Evolutionary conservation across 2,113 vertebrate species (phyloP).

Genomic region (Procavia capensis): DNA sequence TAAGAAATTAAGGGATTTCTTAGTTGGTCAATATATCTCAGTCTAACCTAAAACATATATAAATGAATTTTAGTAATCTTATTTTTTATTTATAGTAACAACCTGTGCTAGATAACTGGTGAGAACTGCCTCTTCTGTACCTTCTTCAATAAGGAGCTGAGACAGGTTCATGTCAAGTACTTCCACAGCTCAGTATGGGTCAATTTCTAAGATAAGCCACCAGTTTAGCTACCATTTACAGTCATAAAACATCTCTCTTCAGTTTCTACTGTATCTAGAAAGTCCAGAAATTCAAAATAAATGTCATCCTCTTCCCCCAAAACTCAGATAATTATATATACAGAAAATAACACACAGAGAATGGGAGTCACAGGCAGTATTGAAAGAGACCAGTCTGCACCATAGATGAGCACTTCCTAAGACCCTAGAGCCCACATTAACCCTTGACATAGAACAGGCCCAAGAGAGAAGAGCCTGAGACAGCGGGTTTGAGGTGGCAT

Average conservation of each 20-base stretch:
- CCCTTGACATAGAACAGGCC: neutral
- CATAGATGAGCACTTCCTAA: neutral
- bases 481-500: neutral
- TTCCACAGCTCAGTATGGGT: neutral
- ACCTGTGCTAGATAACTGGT: neutral
- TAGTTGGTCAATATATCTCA: neutral
- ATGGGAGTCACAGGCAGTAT: too few species aligned
- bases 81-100: neutral
- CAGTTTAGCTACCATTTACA: neutral
- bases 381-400: neutral
- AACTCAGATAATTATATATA: neutral
- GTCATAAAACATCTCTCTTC: neutral
- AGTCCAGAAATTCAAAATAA: neutral
- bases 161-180: neutral
- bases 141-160: neutral
- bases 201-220: neutral
- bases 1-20: neutral
- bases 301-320: neutral
- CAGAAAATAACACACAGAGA: neutral
- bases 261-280: neutral
- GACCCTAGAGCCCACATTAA: neutral
- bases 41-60: neutral
- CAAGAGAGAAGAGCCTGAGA: neutral
- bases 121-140: neutral
- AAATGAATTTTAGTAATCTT: constrained; percentile 31